Conservation (phyloP, 2,113 vertebrate species). For the Neomonachus schauinslandi region DNA sequence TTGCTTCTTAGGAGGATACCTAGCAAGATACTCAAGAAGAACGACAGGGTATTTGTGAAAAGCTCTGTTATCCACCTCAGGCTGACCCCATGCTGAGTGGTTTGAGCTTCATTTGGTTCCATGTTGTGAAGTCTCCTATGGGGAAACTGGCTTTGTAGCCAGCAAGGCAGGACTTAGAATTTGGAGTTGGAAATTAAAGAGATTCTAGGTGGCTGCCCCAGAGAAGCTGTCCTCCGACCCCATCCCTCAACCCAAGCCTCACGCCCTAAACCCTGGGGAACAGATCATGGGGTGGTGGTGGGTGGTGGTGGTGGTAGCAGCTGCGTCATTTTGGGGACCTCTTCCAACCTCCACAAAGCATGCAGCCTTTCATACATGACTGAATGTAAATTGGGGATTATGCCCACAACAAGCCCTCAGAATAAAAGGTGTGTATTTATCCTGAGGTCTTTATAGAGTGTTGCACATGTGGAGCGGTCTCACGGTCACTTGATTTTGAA, state of each 20-base stretch:
- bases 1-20: slow-evolving; percentile 46
- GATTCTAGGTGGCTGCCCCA: not conserved
- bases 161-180: not conserved
- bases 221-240: not conserved
- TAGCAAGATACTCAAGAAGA: not conserved
- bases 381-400: not conserved
- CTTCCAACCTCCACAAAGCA: not conserved
- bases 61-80: not conserved
- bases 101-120: not conserved
- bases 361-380: not conserved
- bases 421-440: not conserved
- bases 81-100: not conserved
- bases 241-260: not conserved
- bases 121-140: not conserved
- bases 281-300: rapidly evolving
- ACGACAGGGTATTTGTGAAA: not conserved
- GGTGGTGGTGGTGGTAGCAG: not conserved
- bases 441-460: not conserved
- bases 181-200: not conserved
- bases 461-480: no score
- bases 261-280: not conserved
- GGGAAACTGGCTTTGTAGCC: not conserved
- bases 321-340: not conserved
- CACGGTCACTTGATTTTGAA: not conserved
- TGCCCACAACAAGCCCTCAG: not conserved